These are phyloP conservation scores for Agrochola litura DNA, from an alignment of 2,888 invertebrate species.

Conservation along the genomic window DNA sequence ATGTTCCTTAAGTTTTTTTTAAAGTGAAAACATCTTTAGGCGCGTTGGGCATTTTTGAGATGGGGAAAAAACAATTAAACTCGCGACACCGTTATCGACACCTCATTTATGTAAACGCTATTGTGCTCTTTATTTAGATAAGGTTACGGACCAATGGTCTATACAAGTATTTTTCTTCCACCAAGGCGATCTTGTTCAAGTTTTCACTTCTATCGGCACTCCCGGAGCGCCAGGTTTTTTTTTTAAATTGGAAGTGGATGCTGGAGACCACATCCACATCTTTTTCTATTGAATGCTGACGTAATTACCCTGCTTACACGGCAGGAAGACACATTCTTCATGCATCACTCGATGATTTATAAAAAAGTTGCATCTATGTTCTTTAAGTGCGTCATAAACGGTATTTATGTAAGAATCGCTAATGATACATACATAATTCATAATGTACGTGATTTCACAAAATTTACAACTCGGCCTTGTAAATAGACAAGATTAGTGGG, in stretches of 20 bases:
- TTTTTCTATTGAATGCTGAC: constrained; percentile 31
- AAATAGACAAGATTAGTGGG: constrained; percentile 21
- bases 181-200: no score
- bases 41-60: no score
- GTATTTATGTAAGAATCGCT: constrained; percentile 37
- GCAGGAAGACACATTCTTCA: constrained; percentile 49
- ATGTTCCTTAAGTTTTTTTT: no score
- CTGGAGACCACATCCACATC: background rate
- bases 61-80: no score
- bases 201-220: no score
- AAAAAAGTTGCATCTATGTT: constrained; percentile 43
- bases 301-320: constrained; percentile 32
- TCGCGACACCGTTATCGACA: no score
- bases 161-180: no score
- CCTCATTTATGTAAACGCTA: no score
- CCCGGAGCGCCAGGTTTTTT: no score
- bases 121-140: no score
- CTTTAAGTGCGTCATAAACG: constrained; percentile 14
- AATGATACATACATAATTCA: constrained; percentile 45
- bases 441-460: constrained; percentile 51
- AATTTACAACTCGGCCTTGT: constrained; percentile 38
- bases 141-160: no score
- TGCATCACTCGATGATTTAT: constrained; percentile 37
- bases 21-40: no score
- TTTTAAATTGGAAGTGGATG: background rate